These are phyloP conservation scores for Characodon lateralis DNA, from an alignment of 2,797 vertebrate genomes.

Conservation along the genomic window DNA sequence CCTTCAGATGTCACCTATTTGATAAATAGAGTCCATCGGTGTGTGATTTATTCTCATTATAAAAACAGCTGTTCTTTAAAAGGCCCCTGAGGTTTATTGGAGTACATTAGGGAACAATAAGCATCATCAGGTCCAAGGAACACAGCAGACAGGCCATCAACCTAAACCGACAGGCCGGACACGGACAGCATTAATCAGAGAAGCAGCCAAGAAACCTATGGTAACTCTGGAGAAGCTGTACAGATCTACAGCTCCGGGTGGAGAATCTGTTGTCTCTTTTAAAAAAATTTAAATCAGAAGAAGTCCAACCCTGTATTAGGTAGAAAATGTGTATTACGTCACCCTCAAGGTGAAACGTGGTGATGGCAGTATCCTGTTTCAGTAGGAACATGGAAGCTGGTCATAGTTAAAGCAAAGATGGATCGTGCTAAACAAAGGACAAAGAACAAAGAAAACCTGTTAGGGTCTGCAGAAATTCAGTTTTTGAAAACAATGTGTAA, in stretches of 20 bases:
- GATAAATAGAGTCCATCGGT: background rate
- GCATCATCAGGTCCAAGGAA: background rate
- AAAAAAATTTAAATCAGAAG: background rate
- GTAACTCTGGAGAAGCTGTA: background rate
- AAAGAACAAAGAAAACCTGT: background rate
- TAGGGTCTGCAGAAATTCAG: background rate
- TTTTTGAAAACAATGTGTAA: background rate
- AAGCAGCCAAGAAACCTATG: background rate
- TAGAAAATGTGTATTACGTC: background rate
- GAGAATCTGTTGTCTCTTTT: background rate
- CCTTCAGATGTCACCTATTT: background rate
- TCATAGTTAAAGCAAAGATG: background rate
- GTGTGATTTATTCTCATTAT: background rate
- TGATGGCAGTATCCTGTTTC: background rate
- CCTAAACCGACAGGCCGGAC: background rate
- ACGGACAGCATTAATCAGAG: background rate
- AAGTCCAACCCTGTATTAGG: background rate
- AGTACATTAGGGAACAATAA: background rate
- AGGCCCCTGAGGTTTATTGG: background rate
- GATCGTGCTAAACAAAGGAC: background rate
- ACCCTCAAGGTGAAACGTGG: background rate
- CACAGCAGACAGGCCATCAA: background rate
- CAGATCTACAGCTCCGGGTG: background rate
- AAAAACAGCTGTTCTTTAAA: background rate
- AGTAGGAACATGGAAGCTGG: background rate